Evolutionary conservation across 2,797 vertebrate species (phyloP).

Genomic region (Denticeps clupeoides): DNA sequence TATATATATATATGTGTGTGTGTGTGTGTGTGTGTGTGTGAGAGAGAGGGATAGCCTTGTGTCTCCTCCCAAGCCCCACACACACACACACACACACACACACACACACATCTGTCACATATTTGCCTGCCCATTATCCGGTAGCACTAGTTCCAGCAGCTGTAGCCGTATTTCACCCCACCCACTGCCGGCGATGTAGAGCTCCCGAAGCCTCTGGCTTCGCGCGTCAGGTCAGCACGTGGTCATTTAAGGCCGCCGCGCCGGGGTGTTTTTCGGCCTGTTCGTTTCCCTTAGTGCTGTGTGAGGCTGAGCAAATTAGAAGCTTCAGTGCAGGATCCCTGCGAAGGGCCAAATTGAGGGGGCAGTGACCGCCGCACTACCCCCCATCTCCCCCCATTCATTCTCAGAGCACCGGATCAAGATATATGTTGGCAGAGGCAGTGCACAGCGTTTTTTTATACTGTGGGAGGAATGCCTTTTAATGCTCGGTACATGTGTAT

Average conservation of each 20-base stretch:
- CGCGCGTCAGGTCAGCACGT: not conserved
- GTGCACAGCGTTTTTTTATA: no score
- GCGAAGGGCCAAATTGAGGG: no score
- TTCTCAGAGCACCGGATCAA: no score
- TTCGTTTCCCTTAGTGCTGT: slow-evolving; percentile 27
- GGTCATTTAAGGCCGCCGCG: slow-evolving; percentile 1
- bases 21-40: slow-evolving; percentile 1
- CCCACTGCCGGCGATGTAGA: not conserved
- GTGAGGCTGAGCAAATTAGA: slow-evolving; percentile 45
- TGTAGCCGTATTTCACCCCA: not conserved
- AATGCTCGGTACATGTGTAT: no score
- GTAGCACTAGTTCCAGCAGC: slow-evolving; percentile 1
- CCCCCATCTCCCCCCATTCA: no score
- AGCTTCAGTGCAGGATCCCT: slow-evolving; percentile 8
- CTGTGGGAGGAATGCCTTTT: no score
- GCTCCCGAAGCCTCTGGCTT: not conserved
- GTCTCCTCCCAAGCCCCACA: slow-evolving; percentile 11
- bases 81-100: slow-evolving; percentile 25
- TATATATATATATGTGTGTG: slow-evolving; percentile 1
- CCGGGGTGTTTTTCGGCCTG: not conserved
- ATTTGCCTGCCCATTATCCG: slow-evolving; percentile 23
- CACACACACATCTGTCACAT: slow-evolving; percentile 24
- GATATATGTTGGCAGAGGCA: no score
- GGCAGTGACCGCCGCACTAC: no score
- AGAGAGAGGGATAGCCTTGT: slow-evolving; percentile 37